These are phyloP conservation scores for Leucoraja ocellata DNA, from an alignment of 2,797 vertebrate species.

Conservation along the genomic window DNA sequence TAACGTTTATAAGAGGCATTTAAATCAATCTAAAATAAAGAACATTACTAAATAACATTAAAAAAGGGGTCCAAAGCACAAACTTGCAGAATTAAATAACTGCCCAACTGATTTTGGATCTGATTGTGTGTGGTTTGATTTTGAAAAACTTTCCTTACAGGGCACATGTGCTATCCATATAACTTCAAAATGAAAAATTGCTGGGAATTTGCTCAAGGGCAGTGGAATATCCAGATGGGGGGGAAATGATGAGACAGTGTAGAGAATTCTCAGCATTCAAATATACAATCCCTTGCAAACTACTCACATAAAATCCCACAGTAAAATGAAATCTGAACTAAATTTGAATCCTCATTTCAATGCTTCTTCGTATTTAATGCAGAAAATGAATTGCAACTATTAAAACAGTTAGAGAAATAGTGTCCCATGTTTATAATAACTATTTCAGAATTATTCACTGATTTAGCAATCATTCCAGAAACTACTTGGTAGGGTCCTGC, in stretches of 20 bases:
- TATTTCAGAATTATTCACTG: not conserved
- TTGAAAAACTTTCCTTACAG: not conserved
- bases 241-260: not conserved
- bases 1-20: not conserved
- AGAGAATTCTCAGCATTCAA: conserved; percentile 10
- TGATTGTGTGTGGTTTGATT: not conserved
- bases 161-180: not conserved
- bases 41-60: not conserved
- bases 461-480: not conserved
- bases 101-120: not conserved
- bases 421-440: not conserved
- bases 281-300: not conserved
- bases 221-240: conserved; percentile 1
- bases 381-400: not conserved
- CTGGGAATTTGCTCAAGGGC: not conserved
- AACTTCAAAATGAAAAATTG: conserved; percentile 26
- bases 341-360: not conserved
- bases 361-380: not conserved
- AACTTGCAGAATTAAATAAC: not conserved
- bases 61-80: not conserved
- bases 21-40: not conserved
- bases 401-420: not conserved
- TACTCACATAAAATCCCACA: not conserved
- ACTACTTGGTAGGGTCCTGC: not conserved
- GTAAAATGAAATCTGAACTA: not conserved